Evolutionary conservation across 2,888 invertebrate genomes (phyloP).

Genomic region (Epiblema foenella): DNA sequence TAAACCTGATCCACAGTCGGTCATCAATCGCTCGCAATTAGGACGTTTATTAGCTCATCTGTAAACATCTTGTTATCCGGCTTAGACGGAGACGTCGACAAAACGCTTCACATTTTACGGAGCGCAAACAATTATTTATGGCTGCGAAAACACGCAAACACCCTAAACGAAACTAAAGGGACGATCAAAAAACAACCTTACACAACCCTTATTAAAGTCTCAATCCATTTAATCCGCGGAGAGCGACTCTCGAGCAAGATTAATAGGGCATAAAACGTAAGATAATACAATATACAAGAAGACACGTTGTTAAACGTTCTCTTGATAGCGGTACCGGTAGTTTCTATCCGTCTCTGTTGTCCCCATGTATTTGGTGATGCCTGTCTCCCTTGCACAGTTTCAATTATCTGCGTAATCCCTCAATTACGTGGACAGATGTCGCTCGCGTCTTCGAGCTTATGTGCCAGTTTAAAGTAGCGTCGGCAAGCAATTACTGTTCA

Average conservation of each 20-base stretch:
- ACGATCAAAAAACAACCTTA: conserved; percentile 60
- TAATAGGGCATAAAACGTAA: conserved; percentile 85
- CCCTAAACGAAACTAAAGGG: conserved; percentile 57
- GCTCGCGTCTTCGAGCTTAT: conserved; percentile 83
- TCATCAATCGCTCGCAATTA: conserved; percentile 38
- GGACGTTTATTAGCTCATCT: conserved; percentile 39
- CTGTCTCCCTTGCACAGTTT: conserved; percentile 78
- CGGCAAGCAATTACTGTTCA: conserved; percentile 78
- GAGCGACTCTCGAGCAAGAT: conserved; percentile 76
- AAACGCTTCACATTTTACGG: conserved; percentile 80
- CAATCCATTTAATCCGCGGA: conserved; percentile 53
- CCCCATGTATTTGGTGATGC: conserved; percentile 52
- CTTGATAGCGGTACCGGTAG: conserved; percentile 70
- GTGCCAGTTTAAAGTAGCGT: conserved; percentile 83
- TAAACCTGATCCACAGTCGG: conserved; percentile 29
- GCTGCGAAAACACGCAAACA: conserved; percentile 70
- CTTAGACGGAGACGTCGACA: conserved; percentile 66
- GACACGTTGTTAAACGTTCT: conserved; percentile 87
- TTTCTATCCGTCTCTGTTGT: conserved; percentile 65
- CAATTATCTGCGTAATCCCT: conserved; percentile 89
- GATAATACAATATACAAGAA: conserved; percentile 87
- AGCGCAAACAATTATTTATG: conserved; percentile 83
- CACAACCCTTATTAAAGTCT: conserved; percentile 52
- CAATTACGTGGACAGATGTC: conserved; percentile 87
- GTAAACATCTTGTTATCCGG: conserved; percentile 50